Evolutionary conservation across 2,797 vertebrate species (phyloP).

Genomic region (Manis pentadactyla): DNA sequence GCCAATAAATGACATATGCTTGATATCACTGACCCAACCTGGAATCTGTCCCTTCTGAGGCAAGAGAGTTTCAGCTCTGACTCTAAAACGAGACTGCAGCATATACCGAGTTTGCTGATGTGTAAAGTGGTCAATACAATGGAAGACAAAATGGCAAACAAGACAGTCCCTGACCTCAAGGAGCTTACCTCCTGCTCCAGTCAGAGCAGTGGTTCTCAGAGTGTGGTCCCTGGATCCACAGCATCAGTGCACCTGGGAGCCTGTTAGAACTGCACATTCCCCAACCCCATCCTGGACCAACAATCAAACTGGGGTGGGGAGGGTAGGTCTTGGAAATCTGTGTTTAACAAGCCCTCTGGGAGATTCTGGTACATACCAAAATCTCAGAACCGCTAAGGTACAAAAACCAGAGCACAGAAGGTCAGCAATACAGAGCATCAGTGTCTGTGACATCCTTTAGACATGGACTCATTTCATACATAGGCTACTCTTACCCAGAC

Average conservation of each 20-base stretch:
- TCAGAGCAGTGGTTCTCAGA: background rate
- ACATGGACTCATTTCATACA: too few species aligned
- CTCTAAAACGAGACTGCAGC: too few species aligned
- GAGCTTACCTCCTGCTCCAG: background rate
- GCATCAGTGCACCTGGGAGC: background rate
- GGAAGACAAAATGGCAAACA: background rate
- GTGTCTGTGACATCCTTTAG: background rate
- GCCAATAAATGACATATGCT: background rate
- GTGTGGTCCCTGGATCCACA: background rate
- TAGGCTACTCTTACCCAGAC: background rate
- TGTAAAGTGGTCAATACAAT: fast-evolving
- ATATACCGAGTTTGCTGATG: background rate
- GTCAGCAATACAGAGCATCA: background rate
- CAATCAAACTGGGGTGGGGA: background rate
- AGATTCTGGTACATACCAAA: background rate
- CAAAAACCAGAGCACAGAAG: background rate
- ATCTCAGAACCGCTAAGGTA: background rate
- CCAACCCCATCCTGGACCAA: background rate
- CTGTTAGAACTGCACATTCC: background rate
- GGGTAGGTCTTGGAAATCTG: background rate
- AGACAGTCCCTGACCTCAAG: background rate
- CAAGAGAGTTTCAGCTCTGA: background rate
- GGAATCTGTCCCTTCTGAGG: background rate
- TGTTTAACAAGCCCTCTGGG: background rate
- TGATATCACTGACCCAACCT: background rate